Base-by-base conservation (phyloP, 1,140 invertebrate genomes). In the Drosophila subobscura region DNA sequence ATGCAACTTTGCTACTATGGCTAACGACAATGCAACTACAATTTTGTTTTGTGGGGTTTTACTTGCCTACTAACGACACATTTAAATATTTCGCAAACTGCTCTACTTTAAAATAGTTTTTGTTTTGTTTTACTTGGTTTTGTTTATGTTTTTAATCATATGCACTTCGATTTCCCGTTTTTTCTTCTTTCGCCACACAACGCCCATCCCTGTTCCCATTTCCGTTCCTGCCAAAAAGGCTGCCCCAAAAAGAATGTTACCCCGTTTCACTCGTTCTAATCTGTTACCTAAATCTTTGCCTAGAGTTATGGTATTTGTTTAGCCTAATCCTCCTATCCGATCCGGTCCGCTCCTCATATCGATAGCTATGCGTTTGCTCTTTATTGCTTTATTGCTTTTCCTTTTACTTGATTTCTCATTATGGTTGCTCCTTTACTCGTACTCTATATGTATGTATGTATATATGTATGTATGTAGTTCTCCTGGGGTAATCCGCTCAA, bases 381-480 rank as follows among this genome's bases (percentile, higher is more conserved):
- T 88, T 89, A 89, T 89, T 88, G 84, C 73, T 71, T 88, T 89
- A 89, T 89, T 88, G 84, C 84, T 88, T 88, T 89, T 88, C 75
- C 55, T 89, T 88, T 86, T 88, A 83, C 83, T 55, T 86, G 68
- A 68, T 54, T 77, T 78, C 57, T 60, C 50, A 72, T 65, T 57
- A 49, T 61, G 16, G 54, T 56, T 50, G 20, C 46, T 56, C 44
- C 25, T 51, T 25, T 56, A 37, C 33, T 37, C 10, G 33, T 27
- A 25, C 74, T 66, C 74, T 73, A 71, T 81, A 29, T 64, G 22
- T 68, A 29, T 51, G 40, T 77, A 50, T 54, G 44, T 64, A 51
- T 66, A 46, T 76, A 53, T 77, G 55, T 78, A 59, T 77, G 65
- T 77, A 41, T 78, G 60, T 77, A 57, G 60, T 68, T 63, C 52